Evolutionary conservation across 2,113 vertebrate species (phyloP).

Genomic region (Heterochromis multidens): DNA sequence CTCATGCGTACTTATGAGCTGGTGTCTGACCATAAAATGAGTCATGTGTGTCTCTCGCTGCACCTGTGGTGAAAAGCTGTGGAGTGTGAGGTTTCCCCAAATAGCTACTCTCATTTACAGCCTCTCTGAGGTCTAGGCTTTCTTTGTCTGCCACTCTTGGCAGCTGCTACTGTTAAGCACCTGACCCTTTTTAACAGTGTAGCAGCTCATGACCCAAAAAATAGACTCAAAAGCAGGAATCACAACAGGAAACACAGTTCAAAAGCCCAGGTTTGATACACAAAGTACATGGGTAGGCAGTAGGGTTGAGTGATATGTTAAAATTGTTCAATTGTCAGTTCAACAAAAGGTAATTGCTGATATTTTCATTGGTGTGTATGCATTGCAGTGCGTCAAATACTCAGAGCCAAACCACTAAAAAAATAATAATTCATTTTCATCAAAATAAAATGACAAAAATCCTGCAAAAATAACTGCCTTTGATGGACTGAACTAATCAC

Average conservation of each 20-base stretch:
- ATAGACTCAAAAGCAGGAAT: neutral
- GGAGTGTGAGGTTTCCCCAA: conserved; percentile 51
- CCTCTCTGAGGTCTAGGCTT: conserved; percentile 56
- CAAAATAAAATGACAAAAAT: neutral
- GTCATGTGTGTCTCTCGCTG: conserved; percentile 32
- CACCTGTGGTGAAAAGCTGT: conserved; percentile 39
- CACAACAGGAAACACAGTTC: neutral
- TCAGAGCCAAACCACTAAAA: too few relatives aligned
- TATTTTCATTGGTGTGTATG: too few relatives aligned
- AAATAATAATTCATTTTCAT: too few relatives aligned
- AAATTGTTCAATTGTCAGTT: neutral
- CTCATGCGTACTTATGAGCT: conserved; percentile 21
- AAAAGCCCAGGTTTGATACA: neutral
- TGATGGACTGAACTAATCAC: neutral
- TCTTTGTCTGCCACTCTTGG: conserved; percentile 61
- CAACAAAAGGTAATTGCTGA: neutral
- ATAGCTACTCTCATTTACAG: conserved; percentile 60
- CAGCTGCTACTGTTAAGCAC: conserved; percentile 41
- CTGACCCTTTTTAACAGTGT: conserved; percentile 43
- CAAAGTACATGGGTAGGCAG: neutral
- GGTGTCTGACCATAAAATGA: conserved; percentile 42
- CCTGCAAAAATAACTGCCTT: neutral
- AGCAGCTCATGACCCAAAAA: neutral
- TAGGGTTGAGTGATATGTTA: neutral
- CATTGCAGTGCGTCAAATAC: neutral